These are phyloP conservation scores for Mobula hypostoma DNA, from an alignment of 2,113 vertebrate species.

Conservation along the genomic window DNA sequence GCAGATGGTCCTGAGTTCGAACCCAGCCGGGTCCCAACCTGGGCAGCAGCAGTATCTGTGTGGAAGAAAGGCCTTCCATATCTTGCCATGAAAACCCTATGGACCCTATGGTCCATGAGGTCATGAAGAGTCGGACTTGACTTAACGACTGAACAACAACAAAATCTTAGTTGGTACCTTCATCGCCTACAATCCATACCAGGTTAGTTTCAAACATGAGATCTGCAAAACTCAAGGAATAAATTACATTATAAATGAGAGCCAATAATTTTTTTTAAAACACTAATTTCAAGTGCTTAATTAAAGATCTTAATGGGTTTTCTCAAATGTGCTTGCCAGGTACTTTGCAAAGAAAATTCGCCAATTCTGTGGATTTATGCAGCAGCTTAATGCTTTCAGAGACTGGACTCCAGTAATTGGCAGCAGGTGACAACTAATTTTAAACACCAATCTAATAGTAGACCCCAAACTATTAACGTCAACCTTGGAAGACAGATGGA, in stretches of 20 bases:
- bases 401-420: neutral
- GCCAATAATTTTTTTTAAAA: neutral
- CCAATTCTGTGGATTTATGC: neutral
- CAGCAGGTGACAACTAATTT: neutral
- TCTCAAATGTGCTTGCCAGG: neutral
- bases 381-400: neutral
- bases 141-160: too few relatives aligned
- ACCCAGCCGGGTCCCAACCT: too few relatives aligned
- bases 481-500: neutral
- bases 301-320: slow-evolving; percentile 6
- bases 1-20: too few relatives aligned
- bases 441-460: neutral
- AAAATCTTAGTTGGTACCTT: neutral
- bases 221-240: neutral
- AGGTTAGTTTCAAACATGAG: neutral
- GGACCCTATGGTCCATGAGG: too few relatives aligned
- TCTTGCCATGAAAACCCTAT: too few relatives aligned
- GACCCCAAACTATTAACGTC: neutral
- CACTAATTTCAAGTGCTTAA: neutral
- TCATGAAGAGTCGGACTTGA: too few relatives aligned
- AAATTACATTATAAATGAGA: neutral
- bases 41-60: too few relatives aligned
- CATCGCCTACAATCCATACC: neutral
- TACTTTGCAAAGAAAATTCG: neutral
- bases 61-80: too few relatives aligned